phyloP scores from a whole-genome alignment of 2,797 vertebrate genomes.

The Ibycter americanus region DNA sequence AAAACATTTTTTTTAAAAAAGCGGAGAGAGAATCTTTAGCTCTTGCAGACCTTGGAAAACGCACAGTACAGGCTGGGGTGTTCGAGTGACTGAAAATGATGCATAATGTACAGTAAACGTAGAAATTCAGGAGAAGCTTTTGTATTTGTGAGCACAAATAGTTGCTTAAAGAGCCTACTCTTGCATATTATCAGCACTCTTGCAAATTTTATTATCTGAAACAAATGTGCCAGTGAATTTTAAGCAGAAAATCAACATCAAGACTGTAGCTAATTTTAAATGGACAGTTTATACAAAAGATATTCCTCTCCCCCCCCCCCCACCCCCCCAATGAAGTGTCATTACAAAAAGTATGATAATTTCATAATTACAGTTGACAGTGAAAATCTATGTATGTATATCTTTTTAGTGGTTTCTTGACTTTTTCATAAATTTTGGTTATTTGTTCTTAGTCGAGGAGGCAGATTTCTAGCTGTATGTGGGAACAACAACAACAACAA shows the following conservation, averaged over 20 bases:
- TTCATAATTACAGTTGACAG: background rate
- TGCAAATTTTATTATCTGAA: slow-evolving; percentile 71
- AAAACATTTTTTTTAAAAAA: background rate
- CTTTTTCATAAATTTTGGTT: background rate
- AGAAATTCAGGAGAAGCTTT: slow-evolving; percentile 50
- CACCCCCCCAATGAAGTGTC: background rate
- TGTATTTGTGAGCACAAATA: slow-evolving; percentile 33
- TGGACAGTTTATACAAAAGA: slow-evolving; percentile 39
- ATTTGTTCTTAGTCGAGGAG: slow-evolving; percentile 17
- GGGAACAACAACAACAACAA: slow-evolving; percentile 19
- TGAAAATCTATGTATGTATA: background rate
- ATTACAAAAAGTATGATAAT: slow-evolving; percentile 59
- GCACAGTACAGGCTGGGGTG: slow-evolving; percentile 4
- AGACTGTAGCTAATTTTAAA: slow-evolving; percentile 58
- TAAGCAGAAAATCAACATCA: slow-evolving; percentile 66
- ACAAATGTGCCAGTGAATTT: slow-evolving; percentile 60
- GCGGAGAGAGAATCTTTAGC: background rate
- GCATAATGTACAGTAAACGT: background rate
- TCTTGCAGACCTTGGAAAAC: slow-evolving; percentile 6
- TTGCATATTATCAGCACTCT: slow-evolving; percentile 38
- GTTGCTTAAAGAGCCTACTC: slow-evolving; percentile 46
- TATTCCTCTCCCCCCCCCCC: background rate
- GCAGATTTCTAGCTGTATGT: slow-evolving; percentile 48
- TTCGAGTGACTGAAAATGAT: slow-evolving; percentile 45
- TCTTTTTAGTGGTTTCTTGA: background rate